Evolutionary conservation across 92 coral and sea anemone genomes (phyloP).

Genomic region (Isaurus tuberculatus): DNA sequence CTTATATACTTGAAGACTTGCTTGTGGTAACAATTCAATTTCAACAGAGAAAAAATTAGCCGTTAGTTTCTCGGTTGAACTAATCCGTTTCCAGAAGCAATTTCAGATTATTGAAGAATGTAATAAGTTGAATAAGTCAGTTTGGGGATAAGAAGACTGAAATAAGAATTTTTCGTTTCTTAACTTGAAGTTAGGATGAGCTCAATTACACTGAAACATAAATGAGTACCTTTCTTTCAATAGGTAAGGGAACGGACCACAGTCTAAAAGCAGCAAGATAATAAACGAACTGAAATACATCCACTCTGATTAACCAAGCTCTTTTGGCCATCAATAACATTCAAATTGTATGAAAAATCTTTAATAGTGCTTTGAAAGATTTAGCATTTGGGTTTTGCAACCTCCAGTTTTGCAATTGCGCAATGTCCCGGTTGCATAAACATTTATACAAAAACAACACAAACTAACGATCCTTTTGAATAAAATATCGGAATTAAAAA

Average conservation of each 20-base stretch:
- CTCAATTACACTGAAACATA: neutral
- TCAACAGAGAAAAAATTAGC: too few species aligned
- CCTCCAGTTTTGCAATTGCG: conserved; percentile 2
- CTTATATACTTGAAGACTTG: too few species aligned
- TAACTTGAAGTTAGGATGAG: neutral
- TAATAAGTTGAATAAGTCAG: too few species aligned
- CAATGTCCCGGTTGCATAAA: conserved; percentile 2
- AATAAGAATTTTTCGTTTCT: neutral
- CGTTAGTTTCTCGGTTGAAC: too few species aligned
- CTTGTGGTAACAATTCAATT: too few species aligned
- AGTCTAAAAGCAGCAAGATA: neutral
- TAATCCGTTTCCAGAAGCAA: too few species aligned
- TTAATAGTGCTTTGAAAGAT: neutral
- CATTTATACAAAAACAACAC: neutral
- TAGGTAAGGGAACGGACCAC: conserved; percentile 5
- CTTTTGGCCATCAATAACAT: neutral
- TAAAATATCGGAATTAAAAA: conserved; percentile 10
- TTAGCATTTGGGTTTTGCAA: neutral
- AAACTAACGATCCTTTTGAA: neutral
- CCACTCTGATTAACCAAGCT: neutral
- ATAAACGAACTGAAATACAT: neutral
- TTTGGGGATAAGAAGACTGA: too few species aligned
- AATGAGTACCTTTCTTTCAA: neutral
- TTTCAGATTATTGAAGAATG: too few species aligned
- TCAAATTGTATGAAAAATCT: neutral